A percentile compares a stretch with the other conserved stretches of the same genome.
Evolutionary conservation across 1,140 invertebrate species (phyloP).

Genomic region (Tribolium madens): DNA sequence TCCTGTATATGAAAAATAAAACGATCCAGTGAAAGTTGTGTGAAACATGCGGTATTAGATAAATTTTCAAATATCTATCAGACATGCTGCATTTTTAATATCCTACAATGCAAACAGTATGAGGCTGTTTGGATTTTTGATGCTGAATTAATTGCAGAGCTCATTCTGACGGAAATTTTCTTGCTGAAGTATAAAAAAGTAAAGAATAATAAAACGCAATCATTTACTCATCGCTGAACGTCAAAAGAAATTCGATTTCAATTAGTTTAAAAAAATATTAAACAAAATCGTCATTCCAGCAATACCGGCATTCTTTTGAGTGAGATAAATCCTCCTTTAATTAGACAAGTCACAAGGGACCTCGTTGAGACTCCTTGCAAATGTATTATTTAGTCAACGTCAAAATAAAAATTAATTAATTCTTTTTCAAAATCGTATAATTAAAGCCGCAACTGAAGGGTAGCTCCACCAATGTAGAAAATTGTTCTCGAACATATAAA

Average conservation of each 20-base stretch:
- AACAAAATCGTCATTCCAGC: slow-evolving; percentile 23
- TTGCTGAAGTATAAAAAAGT: slow-evolving; percentile 30
- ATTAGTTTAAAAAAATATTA: slow-evolving; percentile 42
- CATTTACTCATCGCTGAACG: slow-evolving; percentile 40
- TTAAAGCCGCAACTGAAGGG: neutral
- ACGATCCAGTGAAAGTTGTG: too few relatives aligned
- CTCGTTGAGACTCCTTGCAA: neutral
- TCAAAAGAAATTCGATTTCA: slow-evolving; percentile 44
- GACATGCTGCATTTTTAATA: slow-evolving; percentile 1
- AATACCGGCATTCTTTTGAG: slow-evolving; percentile 20
- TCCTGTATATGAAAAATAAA: too few relatives aligned
- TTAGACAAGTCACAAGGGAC: slow-evolving; percentile 8
- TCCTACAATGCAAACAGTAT: neutral
- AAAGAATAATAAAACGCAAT: slow-evolving; percentile 46
- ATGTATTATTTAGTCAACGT: slow-evolving; percentile 6
- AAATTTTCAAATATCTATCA: neutral
- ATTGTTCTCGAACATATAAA: slow-evolving; percentile 19
- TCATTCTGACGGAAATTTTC: slow-evolving; percentile 2
- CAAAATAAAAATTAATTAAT: slow-evolving; percentile 12
- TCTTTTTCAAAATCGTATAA: neutral
- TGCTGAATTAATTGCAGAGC: slow-evolving; percentile 7
- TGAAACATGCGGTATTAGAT: neutral
- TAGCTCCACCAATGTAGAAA: slow-evolving; percentile 6
- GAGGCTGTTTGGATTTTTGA: slow-evolving; percentile 1
- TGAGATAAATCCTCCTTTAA: slow-evolving; percentile 32